Conservation (phyloP, 2,888 invertebrate species). For the Pyrochroa serraticornis region DNA sequence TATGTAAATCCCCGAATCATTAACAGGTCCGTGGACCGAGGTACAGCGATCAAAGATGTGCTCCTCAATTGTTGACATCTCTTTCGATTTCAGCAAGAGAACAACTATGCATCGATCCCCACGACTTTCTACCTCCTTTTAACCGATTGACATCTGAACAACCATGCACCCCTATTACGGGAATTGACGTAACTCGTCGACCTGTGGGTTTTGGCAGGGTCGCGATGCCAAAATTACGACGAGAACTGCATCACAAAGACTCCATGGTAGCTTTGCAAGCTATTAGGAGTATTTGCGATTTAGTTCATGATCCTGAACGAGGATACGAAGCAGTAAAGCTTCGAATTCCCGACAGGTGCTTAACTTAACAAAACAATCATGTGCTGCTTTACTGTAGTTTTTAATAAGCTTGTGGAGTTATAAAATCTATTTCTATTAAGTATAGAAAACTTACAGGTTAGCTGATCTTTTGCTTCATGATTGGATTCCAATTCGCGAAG, state of each 20-base stretch:
- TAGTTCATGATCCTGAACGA: constrained; percentile 58
- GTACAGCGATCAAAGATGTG: constrained; percentile 35
- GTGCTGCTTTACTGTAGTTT: neutral
- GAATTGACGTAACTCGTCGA: constrained; percentile 56
- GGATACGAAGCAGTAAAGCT: constrained; percentile 56
- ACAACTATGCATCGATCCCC: constrained; percentile 39
- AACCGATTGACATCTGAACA: constrained; percentile 54
- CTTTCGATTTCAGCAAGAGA: constrained; percentile 41
- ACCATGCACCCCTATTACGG: constrained; percentile 53
- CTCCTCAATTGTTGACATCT: constrained; percentile 7
- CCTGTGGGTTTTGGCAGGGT: constrained; percentile 56
- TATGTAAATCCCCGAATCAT: constrained; percentile 51
- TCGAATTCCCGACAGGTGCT: constrained; percentile 54
- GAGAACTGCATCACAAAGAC: constrained; percentile 55
- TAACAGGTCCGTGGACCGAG: constrained; percentile 51
- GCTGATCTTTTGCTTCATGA: constrained; percentile 48
- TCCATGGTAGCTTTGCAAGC: constrained; percentile 51
- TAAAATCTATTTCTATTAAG: neutral
- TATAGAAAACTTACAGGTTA: constrained; percentile 45
- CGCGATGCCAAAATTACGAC: constrained; percentile 57
- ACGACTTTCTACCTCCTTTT: constrained; percentile 50
- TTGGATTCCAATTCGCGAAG: constrained; percentile 51
- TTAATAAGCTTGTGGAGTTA: neutral
- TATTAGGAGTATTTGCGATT: constrained; percentile 56
- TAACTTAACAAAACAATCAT: neutral